Evolutionary conservation across 2,888 invertebrate genomes (phyloP).

Genomic region (Pseudanteris insignis): DNA sequence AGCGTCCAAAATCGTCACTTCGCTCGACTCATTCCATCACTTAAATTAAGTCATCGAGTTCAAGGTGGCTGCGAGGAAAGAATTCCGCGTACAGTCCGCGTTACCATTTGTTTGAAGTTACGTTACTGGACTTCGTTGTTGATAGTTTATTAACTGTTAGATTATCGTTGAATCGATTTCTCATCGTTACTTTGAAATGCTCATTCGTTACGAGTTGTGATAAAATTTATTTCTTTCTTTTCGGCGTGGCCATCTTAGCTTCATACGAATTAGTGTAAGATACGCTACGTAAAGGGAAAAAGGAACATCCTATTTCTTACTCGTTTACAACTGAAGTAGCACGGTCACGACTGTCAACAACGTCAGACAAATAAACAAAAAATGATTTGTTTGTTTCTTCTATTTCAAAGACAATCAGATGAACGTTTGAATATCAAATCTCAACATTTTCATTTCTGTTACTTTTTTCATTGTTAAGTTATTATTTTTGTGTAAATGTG

Average conservation of each 20-base stretch:
- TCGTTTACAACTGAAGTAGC: slow-evolving; percentile 52
- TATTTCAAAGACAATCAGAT: too few relatives aligned
- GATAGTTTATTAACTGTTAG: slow-evolving; percentile 32
- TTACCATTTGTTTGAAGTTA: slow-evolving; percentile 23
- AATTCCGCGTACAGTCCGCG: slow-evolving; percentile 11
- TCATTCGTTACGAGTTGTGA: too few relatives aligned
- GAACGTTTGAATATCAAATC: too few relatives aligned
- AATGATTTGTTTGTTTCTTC: too few relatives aligned
- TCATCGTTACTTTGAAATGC: too few relatives aligned
- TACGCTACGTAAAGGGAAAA: slow-evolving; percentile 45
- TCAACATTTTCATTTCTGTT: too few relatives aligned
- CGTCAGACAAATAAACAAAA: too few relatives aligned
- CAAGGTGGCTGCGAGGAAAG: slow-evolving; percentile 52
- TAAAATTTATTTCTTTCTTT: too few relatives aligned
- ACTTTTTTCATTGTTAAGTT: too few relatives aligned
- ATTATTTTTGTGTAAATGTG: too few relatives aligned
- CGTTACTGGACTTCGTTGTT: slow-evolving; percentile 17
- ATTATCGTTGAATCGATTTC: slow-evolving; percentile 10
- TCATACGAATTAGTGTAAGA: slow-evolving; percentile 53
- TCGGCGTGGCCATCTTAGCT: slow-evolving; percentile 54
- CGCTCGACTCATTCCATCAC: slow-evolving; percentile 25
- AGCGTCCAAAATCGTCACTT: slow-evolving; percentile 11
- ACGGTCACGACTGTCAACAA: slow-evolving; percentile 53
- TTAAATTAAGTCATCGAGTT: slow-evolving; percentile 47
- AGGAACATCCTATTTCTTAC: slow-evolving; percentile 57